Evolutionary conservation across 2,888 invertebrate genomes (phyloP).

Genomic region (Plebejus melissa): DNA sequence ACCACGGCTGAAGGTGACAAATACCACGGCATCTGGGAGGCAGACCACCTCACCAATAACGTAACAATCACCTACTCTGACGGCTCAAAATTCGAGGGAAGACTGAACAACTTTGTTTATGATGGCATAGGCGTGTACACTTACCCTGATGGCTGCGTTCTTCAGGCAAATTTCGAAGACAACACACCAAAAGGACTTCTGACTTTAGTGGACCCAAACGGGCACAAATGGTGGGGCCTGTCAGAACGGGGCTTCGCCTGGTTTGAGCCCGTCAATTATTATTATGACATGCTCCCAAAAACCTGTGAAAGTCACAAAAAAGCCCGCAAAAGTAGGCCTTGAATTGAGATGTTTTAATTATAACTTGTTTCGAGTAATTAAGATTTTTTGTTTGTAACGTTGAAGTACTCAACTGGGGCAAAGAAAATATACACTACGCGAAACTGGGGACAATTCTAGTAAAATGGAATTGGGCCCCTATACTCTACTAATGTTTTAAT

Average conservation of each 20-base stretch:
- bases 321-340: conserved; percentile 10
- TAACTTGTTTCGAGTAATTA: conserved; percentile 9
- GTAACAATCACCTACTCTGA: conserved; percentile 63
- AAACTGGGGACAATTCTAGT: neutral
- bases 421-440: no score
- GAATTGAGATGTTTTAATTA: conserved; percentile 2
- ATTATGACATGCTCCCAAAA: conserved; percentile 56
- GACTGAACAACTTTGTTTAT: conserved; percentile 69
- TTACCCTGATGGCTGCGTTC: conserved; percentile 70
- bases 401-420: neutral
- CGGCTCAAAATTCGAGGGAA: conserved; percentile 72
- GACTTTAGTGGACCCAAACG: conserved; percentile 70
- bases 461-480: neutral
- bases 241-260: conserved; percentile 61
- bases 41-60: conserved; percentile 67
- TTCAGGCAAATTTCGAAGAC: conserved; percentile 68
- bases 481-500: neutral
- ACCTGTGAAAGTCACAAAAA: conserved; percentile 39
- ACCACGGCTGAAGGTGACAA: conserved; percentile 78
- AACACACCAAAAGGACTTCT: conserved; percentile 71
- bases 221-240: conserved; percentile 73
- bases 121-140: conserved; percentile 67
- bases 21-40: conserved; percentile 78
- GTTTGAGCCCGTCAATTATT: conserved; percentile 66
- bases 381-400: neutral